A percentile compares a stretch with the other conserved stretches of the same genome.
phyloP scores from a whole-genome alignment of 2,888 invertebrate genomes.

The Xanthia togata region DNA sequence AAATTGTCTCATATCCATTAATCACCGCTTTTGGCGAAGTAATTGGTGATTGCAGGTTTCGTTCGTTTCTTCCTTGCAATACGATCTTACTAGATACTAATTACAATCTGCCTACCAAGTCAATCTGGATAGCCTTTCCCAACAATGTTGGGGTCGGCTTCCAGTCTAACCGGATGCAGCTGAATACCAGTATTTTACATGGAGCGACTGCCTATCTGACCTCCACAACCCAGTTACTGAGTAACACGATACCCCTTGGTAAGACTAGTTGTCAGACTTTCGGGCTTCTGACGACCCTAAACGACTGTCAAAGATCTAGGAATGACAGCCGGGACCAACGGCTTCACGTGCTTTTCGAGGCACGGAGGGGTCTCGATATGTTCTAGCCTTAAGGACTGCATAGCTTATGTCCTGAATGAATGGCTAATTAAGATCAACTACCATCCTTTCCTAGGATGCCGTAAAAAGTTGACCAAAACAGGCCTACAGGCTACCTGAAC shows the following conservation, averaged over 20 bases:
- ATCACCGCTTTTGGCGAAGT: background rate
- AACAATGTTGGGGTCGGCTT: background rate
- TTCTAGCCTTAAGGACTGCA: too few species aligned
- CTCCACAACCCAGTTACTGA: background rate
- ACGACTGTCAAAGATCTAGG: background rate
- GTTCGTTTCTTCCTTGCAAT: background rate
- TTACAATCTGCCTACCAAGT: background rate
- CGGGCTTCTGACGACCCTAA: background rate
- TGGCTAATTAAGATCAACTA: too few species aligned
- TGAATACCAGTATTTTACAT: background rate
- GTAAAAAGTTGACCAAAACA: too few species aligned
- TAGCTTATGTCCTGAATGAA: too few species aligned
- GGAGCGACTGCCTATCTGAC: background rate
- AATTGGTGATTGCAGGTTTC: slow-evolving; percentile 1
- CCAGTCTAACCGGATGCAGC: background rate
- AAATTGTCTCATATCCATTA: background rate
- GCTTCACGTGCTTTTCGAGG: too few species aligned
- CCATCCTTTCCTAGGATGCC: too few species aligned
- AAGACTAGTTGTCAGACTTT: background rate
- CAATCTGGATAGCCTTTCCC: background rate
- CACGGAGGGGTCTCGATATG: too few species aligned
- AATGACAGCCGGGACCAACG: too few species aligned
- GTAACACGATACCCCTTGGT: background rate
- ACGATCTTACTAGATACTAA: too few species aligned
- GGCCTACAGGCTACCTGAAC: too few species aligned